Evolutionary conservation across 1,140 invertebrate species (phyloP), one percentile per base, ranked within the genome.

Genomic region (Anoplophora glabripennis): DNA sequence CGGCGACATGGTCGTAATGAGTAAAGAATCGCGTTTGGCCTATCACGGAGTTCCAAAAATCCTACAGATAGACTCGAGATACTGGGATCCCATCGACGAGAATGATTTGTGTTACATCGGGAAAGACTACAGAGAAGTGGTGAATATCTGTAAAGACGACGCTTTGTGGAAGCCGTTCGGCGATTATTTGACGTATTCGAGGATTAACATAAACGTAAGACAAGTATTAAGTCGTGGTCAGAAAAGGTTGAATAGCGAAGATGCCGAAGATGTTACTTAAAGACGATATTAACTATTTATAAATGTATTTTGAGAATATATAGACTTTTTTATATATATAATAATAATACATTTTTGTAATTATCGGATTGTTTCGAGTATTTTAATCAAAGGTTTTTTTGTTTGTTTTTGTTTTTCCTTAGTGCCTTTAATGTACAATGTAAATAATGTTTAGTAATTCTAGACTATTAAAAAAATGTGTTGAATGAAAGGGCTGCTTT

Each of bases 31-130:
- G 1, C 78, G 92, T 52, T 75, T 90, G 1, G 86, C 83, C 49
- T 94, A 93, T 76, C 92, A 95, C 76, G 91, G 88, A 9, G 84
- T 94, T 1, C 92, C 92, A 18, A 86, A 83, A 76, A 88, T 94
- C 64, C 66, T 93, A 41, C 68, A 78, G 57, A 59, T 76, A 3
- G 40, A 73, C 14, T 61, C 63, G 11, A 54, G 71, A 33, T 72
- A 77, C 12, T 88, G 86, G 84, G 76, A 80, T 60, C 55, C 69
- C 12, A 14, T 58, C 4, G 48, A 64, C 21, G 21, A 61, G 11
- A 46, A 69, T 11, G 35, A 69, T 53, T 54, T n/a, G 49, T 28
- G 11, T 11, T 51, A 10, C 12, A 8, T 17, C 46, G 40, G 42
- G 53, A 53, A 75, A 38, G 49, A 57, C 48, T 53, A 65, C 48